Base-by-base conservation (phyloP, 2,113 vertebrate genomes). In the Solea solea region DNA sequence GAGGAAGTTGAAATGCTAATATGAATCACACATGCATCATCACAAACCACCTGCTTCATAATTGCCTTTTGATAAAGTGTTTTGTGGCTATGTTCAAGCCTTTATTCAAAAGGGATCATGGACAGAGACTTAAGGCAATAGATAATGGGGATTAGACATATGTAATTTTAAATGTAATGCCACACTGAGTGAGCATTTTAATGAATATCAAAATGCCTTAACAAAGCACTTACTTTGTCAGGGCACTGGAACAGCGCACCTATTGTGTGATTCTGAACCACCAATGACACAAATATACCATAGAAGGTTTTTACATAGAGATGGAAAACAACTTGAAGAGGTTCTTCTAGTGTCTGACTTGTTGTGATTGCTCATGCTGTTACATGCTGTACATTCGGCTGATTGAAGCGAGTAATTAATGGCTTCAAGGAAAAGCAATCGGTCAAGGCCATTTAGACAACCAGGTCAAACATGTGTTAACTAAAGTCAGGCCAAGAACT, bases 71-170 rank as follows among this genome's bases (percentile, higher is more conserved):
- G 71, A 39, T 76, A 15, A 67, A 55, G 49, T 39, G 57, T 67
- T 80, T 72, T 74, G 52, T 71, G 49, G 59, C 69, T 71, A 61
- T 78, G 58, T 70, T 81, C 64, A 56, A 62, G 57, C 13, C 61
- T 45, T 39, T 16, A 60, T 71, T 73, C 27, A 65, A 74, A 74
- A 50, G 39, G 69, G 62, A n/a, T 50, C 48, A 42, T 42, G 67
- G 78, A 70, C 40, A 65, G 52, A 69, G 71, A 78, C 85, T 77
- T 81, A 45, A 69, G 80, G 84, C 21, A 78, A 66, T 3, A 82
- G 78, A 89, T 90, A 89, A 86, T 72, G 59, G 78, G 85, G 84
- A 88, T 90, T 84, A 86, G 60, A 83, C 66, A 72, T 74, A 62
- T 85, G 78, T 86, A 79, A 86, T 84, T 88, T 87, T 73, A 81